Evolutionary conservation across 2,888 invertebrate species (phyloP).

Genomic region (Phengaris arion): DNA sequence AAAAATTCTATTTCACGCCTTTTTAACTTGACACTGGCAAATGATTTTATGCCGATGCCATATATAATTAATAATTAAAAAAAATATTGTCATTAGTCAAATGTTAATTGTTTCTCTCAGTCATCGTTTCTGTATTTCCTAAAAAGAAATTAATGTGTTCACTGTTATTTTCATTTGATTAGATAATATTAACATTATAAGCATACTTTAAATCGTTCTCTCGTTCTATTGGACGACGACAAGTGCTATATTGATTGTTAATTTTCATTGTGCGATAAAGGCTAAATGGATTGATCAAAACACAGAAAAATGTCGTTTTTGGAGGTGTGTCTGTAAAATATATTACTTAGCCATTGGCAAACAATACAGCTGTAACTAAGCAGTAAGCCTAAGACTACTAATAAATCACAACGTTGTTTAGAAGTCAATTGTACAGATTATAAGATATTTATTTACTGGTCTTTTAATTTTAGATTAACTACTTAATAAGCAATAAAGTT

Average conservation of each 20-base stretch:
- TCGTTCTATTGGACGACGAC: too few species aligned
- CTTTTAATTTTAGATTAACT: background rate
- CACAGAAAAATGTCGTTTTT: conserved; percentile 62
- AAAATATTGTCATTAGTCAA: background rate
- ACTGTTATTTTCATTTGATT: background rate
- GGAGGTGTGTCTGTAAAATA: conserved; percentile 52
- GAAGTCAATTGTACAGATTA: background rate
- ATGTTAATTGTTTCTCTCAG: background rate
- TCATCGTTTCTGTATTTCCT: conserved; percentile 7
- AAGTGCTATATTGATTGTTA: background rate
- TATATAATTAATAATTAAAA: too few species aligned
- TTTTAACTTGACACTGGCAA: too few species aligned
- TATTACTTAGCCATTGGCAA: background rate
- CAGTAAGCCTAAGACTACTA: background rate
- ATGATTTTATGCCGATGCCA: too few species aligned
- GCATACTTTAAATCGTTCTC: too few species aligned
- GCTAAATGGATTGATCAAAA: conserved; percentile 29
- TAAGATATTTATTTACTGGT: background rate
- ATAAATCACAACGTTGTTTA: background rate
- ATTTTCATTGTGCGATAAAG: background rate
- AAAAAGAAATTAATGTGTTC: background rate
- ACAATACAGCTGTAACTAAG: background rate
- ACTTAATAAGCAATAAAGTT: background rate
- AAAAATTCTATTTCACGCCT: too few species aligned
- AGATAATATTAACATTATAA: too few species aligned